Percentiles rank a stretch among this genome's conserved stretches.
Conservation (phyloP, 2,113 vertebrate genomes). For the Dendrocopos noguchii region DNA sequence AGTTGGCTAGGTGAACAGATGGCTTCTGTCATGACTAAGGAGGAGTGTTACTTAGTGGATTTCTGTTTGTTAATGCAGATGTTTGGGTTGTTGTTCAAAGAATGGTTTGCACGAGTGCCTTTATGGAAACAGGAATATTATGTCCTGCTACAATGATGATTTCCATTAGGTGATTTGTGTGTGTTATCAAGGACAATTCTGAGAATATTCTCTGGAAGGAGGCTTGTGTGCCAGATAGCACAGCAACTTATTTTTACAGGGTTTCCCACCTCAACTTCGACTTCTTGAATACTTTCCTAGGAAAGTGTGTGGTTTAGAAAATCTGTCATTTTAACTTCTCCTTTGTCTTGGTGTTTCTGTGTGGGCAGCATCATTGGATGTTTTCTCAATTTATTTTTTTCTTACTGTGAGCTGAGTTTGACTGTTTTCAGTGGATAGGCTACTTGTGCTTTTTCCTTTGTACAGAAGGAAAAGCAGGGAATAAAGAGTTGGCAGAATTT, state of each 20-base stretch:
- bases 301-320: not conserved
- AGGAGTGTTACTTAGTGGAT: not conserved
- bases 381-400: not conserved
- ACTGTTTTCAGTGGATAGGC: not conserved
- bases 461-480: not conserved
- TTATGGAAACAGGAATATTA: not conserved
- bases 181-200: not conserved
- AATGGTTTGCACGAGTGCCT: not conserved
- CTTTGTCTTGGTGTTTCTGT: not conserved
- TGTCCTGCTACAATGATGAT: not conserved
- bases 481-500: not conserved
- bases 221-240: not conserved
- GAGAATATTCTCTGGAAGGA: not conserved
- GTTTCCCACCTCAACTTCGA: not conserved
- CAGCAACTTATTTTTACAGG: not conserved
- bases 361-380: not conserved
- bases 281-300: accelerated
- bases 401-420: not conserved
- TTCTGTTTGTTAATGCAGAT: not conserved
- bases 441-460: not conserved
- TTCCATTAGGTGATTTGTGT: not conserved
- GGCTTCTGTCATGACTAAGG: not conserved
- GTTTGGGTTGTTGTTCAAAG: slow-evolving; percentile 8
- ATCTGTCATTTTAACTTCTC: no score
- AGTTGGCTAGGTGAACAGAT: slow-evolving; percentile 1